phyloP scores from a whole-genome alignment of 2,113 vertebrate species.

The Coptodon rendalli region DNA sequence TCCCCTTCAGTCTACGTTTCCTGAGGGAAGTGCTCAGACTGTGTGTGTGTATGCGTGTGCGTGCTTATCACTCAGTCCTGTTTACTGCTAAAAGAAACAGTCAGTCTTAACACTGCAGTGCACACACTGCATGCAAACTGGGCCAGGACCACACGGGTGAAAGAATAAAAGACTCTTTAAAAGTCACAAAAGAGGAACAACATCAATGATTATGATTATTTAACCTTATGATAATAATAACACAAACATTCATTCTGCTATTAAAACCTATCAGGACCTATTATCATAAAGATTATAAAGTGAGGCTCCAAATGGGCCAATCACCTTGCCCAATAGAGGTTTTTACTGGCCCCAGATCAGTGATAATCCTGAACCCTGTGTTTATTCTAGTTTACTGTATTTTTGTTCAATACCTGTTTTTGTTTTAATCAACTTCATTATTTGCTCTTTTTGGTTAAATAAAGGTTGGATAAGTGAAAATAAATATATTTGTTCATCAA shows the following conservation, averaged over 20 bases:
- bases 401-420: background rate
- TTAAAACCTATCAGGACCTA: background rate
- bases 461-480: background rate
- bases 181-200: background rate
- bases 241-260: background rate
- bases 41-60: background rate
- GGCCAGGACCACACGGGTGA: background rate
- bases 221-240: background rate
- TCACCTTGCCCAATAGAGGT: background rate
- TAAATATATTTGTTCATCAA: background rate
- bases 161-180: background rate
- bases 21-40: background rate
- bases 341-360: background rate
- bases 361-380: background rate
- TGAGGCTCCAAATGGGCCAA: background rate
- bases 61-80: constrained; percentile 14
- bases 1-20: background rate
- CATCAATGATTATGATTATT: background rate
- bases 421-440: background rate
- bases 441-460: background rate
- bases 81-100: background rate
- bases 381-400: background rate
- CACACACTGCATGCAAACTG: background rate
- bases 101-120: background rate
- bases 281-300: background rate